Conservation (phyloP, 2,888 invertebrate species). For the Pedicia rivosa region DNA sequence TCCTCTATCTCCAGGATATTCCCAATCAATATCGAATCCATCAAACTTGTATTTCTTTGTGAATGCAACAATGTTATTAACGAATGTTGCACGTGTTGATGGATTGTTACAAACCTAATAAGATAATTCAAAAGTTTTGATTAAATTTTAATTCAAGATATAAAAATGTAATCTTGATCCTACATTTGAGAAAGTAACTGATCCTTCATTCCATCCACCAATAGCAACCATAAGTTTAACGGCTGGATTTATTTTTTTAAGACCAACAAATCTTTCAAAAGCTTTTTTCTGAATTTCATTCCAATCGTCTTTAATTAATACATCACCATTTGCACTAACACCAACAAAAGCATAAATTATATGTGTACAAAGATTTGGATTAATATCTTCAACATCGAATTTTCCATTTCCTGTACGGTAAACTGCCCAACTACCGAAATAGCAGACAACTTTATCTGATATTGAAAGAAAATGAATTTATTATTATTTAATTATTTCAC, state of each 20-base stretch:
- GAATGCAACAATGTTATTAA: constrained; percentile 35
- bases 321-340: constrained; percentile 35
- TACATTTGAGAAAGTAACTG: constrained; percentile 29
- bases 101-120: no score
- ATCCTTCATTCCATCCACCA: constrained; percentile 42
- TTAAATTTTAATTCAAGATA: no score
- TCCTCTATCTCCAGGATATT: constrained; percentile 66
- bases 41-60: constrained; percentile 55
- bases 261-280: constrained; percentile 26
- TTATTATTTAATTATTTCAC: no score
- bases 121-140: no score
- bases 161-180: no score
- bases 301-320: no score
- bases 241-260: constrained; percentile 29
- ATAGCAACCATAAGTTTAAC: constrained; percentile 34
- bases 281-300: no score
- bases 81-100: not conserved
- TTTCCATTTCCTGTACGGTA: constrained; percentile 47
- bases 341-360: constrained; percentile 59
- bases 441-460: constrained; percentile 50
- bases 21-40: constrained; percentile 68
- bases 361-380: constrained; percentile 56
- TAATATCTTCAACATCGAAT: constrained; percentile 47
- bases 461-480: no score
- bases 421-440: constrained; percentile 60